Evolutionary conservation across 2,888 invertebrate species (phyloP).

Genomic region (Anthrax anthrax): DNA sequence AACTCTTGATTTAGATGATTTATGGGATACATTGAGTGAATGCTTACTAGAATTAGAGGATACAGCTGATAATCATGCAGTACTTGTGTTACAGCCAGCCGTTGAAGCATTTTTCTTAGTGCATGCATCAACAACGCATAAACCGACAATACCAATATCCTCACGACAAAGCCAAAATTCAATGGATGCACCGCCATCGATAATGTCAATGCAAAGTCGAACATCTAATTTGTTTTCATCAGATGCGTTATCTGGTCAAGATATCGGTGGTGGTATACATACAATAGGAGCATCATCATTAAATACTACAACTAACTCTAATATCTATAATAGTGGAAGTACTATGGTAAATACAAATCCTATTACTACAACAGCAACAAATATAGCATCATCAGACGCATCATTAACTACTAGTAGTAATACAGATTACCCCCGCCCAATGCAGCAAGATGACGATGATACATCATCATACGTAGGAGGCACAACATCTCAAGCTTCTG

Average conservation of each 20-base stretch:
- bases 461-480: background rate
- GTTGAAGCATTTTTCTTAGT: conserved; percentile 86
- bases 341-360: background rate
- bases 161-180: conserved; percentile 4
- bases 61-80: conserved; percentile 76
- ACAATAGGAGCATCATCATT: background rate
- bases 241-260: background rate
- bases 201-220: too few relatives aligned
- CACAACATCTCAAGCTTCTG: conserved; percentile 6
- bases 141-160: conserved; percentile 13
- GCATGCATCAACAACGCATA: conserved; percentile 50
- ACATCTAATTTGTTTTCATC: background rate
- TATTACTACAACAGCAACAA: background rate
- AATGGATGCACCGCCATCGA: background rate
- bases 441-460: conserved; percentile 4
- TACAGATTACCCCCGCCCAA: background rate
- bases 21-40: conserved; percentile 66
- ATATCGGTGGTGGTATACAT: conserved; percentile 1
- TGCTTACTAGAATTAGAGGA: conserved; percentile 66
- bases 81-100: conserved; percentile 69
- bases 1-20: conserved; percentile 50
- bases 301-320: background rate
- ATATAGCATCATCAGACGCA: background rate
- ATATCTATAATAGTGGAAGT: background rate
- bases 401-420: background rate